Conservation (phyloP, 2,888 invertebrate species). For the Caenorhabditis virilis region DNA sequence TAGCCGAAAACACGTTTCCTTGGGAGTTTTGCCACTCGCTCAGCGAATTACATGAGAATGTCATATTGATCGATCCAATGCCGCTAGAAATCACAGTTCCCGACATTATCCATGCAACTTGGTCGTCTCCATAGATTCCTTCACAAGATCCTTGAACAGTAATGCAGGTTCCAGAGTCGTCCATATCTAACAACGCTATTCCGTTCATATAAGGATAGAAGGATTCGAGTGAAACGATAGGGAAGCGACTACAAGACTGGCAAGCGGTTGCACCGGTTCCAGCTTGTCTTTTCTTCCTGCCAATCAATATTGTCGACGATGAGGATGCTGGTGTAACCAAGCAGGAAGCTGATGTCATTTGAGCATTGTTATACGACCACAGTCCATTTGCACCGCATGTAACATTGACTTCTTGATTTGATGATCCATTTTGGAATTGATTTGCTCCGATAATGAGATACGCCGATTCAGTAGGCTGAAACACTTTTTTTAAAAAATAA, state of each 20-base stretch:
- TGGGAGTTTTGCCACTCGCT: conserved; percentile 22
- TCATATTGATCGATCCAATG: conserved; percentile 16
- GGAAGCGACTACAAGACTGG: conserved; percentile 23
- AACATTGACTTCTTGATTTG: background rate
- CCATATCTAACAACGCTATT: conserved; percentile 20
- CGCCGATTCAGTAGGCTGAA: conserved; percentile 19
- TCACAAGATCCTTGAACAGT: conserved; percentile 23
- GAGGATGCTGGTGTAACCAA: conserved; percentile 4
- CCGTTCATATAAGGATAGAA: conserved; percentile 32
- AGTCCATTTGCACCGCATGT: conserved; percentile 3
- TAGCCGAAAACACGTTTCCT: conserved; percentile 13
- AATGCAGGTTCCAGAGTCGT: conserved; percentile 16
- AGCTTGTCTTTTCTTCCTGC: conserved; percentile 26
- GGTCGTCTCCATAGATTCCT: conserved; percentile 9
- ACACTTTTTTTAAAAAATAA: no score
- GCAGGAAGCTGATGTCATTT: conserved; percentile 15
- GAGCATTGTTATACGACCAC: conserved; percentile 12
- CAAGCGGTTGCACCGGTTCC: conserved; percentile 27
- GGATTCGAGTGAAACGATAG: conserved; percentile 17
- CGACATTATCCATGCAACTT: conserved; percentile 24
- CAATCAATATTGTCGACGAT: background rate
- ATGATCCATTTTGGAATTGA: background rate
- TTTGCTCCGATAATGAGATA: conserved; percentile 5
- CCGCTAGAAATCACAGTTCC: conserved; percentile 16
- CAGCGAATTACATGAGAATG: conserved; percentile 27